These are phyloP conservation scores for Coranthus polyacanthus DNA, from an alignment of 2,797 vertebrate species.

Conservation along the genomic window DNA sequence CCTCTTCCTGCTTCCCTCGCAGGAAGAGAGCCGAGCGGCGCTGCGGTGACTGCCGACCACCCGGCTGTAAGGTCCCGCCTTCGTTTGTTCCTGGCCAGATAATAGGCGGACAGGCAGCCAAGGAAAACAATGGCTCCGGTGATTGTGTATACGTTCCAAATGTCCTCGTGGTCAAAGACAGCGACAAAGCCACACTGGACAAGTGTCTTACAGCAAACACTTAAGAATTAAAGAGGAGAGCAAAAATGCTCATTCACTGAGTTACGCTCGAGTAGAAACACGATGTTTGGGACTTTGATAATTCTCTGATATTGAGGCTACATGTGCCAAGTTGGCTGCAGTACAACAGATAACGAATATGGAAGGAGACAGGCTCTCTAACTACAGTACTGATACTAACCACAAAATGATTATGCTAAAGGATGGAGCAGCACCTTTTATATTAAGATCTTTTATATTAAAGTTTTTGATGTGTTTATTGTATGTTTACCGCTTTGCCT, in stretches of 20 bases:
- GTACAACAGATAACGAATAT: constrained; percentile 25
- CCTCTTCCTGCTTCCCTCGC: constrained; percentile 81
- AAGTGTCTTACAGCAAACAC: constrained; percentile 34
- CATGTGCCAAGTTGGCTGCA: constrained; percentile 15
- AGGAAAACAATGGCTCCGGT: constrained; percentile 80
- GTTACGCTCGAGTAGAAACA: constrained; percentile 22
- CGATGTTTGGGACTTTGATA: constrained; percentile 17
- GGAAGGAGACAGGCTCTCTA: constrained; percentile 6
- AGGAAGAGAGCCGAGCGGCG: constrained; percentile 73
- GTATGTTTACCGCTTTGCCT: no score
- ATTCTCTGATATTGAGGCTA: constrained; percentile 5
- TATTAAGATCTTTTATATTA: no score
- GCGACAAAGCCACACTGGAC: constrained; percentile 46
- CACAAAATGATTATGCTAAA: constrained; percentile 8
- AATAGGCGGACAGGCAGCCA: constrained; percentile 77
- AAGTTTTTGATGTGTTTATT: no score
- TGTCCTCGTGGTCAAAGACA: constrained; percentile 45
- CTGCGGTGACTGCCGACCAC: constrained; percentile 62
- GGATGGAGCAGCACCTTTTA: neutral
- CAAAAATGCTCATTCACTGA: neutral
- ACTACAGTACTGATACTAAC: neutral
- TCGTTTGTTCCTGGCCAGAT: constrained; percentile 85
- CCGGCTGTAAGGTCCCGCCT: constrained; percentile 72
- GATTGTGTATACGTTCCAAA: constrained; percentile 71
- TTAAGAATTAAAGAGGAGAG: constrained; percentile 6